Percentiles rank a stretch among this genome's conserved stretches.
These are phyloP conservation scores for Ophioninae sp. DNA, from an alignment of 2,888 invertebrate species.

Conservation along the genomic window DNA sequence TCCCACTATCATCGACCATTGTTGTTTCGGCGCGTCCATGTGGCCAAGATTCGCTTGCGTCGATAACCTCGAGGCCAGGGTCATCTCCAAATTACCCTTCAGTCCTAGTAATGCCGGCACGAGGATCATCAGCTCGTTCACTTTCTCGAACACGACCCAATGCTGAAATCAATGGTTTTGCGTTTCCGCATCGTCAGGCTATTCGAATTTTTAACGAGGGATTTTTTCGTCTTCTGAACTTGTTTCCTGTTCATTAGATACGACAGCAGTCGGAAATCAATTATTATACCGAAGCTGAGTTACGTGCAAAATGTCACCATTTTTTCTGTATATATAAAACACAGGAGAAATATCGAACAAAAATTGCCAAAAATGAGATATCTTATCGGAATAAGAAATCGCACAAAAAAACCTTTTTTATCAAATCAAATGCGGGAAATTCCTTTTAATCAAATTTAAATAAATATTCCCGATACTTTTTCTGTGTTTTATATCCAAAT, in stretches of 20 bases:
- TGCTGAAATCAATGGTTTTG: slow-evolving; percentile 82
- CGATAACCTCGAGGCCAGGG: slow-evolving; percentile 95
- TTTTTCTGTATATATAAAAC: not conserved
- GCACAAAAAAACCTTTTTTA: not conserved
- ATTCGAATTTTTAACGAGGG: not conserved
- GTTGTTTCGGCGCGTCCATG: slow-evolving; percentile 86
- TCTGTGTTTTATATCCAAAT: no score
- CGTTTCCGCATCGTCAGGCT: not conserved
- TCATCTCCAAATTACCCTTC: slow-evolving; percentile 98
- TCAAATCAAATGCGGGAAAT: not conserved
- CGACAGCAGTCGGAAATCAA: not conserved
- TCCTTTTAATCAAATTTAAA: not conserved
- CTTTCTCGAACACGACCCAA: slow-evolving; percentile 87
- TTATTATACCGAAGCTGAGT: not conserved
- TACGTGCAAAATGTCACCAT: not conserved
- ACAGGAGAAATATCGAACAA: not conserved
- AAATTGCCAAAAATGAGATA: not conserved
- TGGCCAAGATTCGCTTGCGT: slow-evolving; percentile 94
- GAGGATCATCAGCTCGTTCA: slow-evolving; percentile 88
- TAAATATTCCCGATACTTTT: no score
- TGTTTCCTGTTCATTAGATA: not conserved
- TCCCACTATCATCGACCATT: slow-evolving; percentile 86
- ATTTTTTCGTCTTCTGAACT: not conserved
- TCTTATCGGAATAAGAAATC: not conserved
- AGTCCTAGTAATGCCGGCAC: slow-evolving; percentile 92